Evolutionary conservation across 2,113 vertebrate genomes (phyloP).

Genomic region (Platycercus adscitus): DNA sequence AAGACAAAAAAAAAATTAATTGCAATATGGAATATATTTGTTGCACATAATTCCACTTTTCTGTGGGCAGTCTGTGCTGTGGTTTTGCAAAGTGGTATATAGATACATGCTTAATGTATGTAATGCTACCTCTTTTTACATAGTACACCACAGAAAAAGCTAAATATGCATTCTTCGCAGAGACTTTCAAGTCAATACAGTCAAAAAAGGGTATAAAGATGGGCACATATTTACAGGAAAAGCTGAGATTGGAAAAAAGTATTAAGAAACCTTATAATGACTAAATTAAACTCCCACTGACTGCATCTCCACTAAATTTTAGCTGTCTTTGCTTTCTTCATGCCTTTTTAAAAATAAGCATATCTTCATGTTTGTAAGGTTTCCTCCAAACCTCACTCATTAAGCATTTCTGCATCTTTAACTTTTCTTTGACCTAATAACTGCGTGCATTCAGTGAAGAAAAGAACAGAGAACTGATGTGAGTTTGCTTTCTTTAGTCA

Average conservation of each 20-base stretch:
- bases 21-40: background rate
- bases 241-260: background rate
- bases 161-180: background rate
- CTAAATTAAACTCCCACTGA: background rate
- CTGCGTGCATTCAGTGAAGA: background rate
- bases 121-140: background rate
- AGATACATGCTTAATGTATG: background rate
- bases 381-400: background rate
- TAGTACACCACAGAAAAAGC: background rate
- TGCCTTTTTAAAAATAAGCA: background rate
- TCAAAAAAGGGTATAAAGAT: background rate
- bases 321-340: background rate
- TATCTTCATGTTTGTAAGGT: background rate
- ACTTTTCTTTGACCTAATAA: background rate
- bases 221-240: background rate
- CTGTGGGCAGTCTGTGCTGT: background rate
- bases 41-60: background rate
- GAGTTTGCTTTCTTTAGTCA: background rate
- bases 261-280: background rate
- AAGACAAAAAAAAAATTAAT: background rate
- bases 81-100: background rate
- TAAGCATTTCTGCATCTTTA: background rate
- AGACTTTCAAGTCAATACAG: background rate
- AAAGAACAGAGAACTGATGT: background rate
- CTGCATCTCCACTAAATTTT: background rate